These are phyloP conservation scores for Sula dactylatra DNA, from an alignment of 2,113 vertebrate genomes.

Conservation along the genomic window DNA sequence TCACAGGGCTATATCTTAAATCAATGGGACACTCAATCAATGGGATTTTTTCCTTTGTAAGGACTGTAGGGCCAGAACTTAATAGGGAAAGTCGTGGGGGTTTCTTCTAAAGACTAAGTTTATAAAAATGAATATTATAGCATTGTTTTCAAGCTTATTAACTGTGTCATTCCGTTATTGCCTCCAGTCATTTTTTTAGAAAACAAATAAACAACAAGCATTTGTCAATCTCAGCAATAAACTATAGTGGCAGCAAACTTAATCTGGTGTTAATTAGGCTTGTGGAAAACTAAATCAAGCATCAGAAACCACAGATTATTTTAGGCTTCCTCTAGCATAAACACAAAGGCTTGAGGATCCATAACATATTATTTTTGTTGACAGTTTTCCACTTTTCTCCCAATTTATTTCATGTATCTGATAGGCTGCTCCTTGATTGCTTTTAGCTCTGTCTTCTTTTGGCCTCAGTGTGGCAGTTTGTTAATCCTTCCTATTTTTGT, in stretches of 20 bases:
- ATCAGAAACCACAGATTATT: conserved; percentile 86
- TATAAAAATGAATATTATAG: not conserved
- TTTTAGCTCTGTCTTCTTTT: conserved; percentile 70
- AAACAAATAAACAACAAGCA: conserved; percentile 71
- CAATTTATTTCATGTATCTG: conserved; percentile 47
- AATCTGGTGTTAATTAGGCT: conserved; percentile 87
- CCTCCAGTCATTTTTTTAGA: conserved; percentile 36
- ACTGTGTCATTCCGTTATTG: conserved; percentile 66
- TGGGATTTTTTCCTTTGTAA: not conserved
- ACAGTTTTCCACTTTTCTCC: conserved; percentile 71
- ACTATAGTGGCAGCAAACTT: conserved; percentile 78
- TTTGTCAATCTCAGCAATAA: conserved; percentile 76
- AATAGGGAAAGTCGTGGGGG: not conserved
- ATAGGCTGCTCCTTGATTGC: conserved; percentile 73
- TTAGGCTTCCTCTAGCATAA: conserved; percentile 79
- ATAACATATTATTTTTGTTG: conserved; percentile 76
- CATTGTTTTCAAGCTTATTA: conserved; percentile 66
- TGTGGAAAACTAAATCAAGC: conserved; percentile 89
- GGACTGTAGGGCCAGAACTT: not conserved
- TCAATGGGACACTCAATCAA: not conserved
- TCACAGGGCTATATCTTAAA: not conserved
- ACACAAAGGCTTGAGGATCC: conserved; percentile 68
- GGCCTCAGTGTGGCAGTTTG: conserved; percentile 67
- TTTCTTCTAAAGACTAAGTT: not conserved
- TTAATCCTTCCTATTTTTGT: conserved; percentile 83